Evolutionary conservation across 2,113 vertebrate species (phyloP), one percentile per base, ranked within the genome.

Genomic region (Thryonomys swinderianus): DNA sequence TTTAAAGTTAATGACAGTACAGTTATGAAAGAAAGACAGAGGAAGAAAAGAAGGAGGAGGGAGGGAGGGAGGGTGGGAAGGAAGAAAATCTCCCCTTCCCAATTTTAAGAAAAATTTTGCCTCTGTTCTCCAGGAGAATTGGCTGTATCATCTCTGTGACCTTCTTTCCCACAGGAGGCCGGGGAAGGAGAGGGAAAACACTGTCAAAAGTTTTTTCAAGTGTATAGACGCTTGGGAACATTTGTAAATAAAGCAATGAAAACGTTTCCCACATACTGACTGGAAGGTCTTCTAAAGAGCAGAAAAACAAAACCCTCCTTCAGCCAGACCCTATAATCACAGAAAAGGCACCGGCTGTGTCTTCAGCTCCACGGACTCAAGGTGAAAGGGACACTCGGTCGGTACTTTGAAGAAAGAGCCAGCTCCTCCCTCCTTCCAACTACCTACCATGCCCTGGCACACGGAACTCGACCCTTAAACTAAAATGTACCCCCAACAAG

Each of bases 131-230:
- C n/a, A 6, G 59, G 83, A 85, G 64, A 34, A 71, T 5, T 32
- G 45, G 67, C 81, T 91, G 27, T 85, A 51, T 81, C 86, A 67
- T 59, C 57, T n/a, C 64, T 87, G 83, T 90, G 59, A 90, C 94
- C 89, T 96, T 80, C 88, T 95, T 78, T 86, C 78, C 80, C 61
- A 23, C 27, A 94, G 61, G 37, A 86, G 21, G 71, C 80, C 34
- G 18, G 12, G 97, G 18, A 48, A 62, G 0, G 21, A 34, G 20
- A 80, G 13, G 9, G 95, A 93, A 17, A 0, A n/a, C 11, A 85
- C 55, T 30, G 81, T 87, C 85, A 20, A n/a, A 61, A 85, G 85
- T 67, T 73, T 67, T 23, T 91, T 61, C 34, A 5, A 0, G 93
- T 62, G 18, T 37, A 55, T 30, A 90, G 61, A 74, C 67, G 10